Evolutionary conservation across 2,888 invertebrate genomes (phyloP).

Genomic region (Synergus itoensis): DNA sequence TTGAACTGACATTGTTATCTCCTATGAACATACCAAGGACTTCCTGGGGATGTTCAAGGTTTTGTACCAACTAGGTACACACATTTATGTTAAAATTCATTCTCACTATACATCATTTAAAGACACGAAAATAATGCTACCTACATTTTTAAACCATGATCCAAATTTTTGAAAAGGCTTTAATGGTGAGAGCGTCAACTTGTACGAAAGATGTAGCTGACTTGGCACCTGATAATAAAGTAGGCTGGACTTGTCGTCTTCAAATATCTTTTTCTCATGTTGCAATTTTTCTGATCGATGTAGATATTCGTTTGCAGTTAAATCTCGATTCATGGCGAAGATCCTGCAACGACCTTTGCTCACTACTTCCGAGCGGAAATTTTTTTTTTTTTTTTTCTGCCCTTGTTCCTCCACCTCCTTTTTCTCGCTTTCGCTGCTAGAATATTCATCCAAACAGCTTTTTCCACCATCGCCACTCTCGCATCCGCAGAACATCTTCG

Average conservation of each 20-base stretch:
- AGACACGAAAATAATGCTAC: conserved; percentile 15
- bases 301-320: conserved; percentile 68
- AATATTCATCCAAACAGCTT: conserved; percentile 41
- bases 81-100: too few relatives aligned
- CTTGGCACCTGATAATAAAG: conserved; percentile 44
- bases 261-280: conserved; percentile 47
- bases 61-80: too few relatives aligned
- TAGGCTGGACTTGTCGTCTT: conserved; percentile 46
- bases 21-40: too few relatives aligned
- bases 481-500: not conserved
- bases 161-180: conserved; percentile 32
- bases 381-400: conserved; percentile 39
- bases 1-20: too few relatives aligned
- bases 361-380: conserved; percentile 37
- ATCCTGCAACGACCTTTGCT: conserved; percentile 59
- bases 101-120: too few relatives aligned
- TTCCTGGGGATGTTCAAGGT: too few relatives aligned
- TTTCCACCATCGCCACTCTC: not conserved
- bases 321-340: conserved; percentile 67
- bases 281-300: conserved; percentile 59
- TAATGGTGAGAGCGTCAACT: conserved; percentile 42
- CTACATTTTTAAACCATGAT: conserved; percentile 28
- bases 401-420: conserved; percentile 12
- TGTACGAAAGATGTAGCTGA: conserved; percentile 40
- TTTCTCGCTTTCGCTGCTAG: conserved; percentile 27